Evolutionary conservation across 1,140 invertebrate species (phyloP).

Genomic region (Propsilocerus akamusi): DNA sequence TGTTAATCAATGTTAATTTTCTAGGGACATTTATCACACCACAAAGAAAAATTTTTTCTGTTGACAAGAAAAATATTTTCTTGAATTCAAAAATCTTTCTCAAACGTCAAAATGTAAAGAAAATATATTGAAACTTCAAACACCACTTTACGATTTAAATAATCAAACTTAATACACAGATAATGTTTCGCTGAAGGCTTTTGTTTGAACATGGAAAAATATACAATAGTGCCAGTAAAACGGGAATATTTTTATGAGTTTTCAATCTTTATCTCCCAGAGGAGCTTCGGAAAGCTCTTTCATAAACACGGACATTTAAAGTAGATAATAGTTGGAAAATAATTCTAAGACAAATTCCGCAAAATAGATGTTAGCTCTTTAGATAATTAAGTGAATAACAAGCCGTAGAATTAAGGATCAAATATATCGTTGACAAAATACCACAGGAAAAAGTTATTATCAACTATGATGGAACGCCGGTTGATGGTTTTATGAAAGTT

Average conservation of each 20-base stretch:
- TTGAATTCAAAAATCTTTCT: neutral
- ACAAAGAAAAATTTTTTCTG: neutral
- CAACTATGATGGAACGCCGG: neutral
- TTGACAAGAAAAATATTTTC: neutral
- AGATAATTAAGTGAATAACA: no score
- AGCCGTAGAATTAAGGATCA: no score
- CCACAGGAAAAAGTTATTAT: no score
- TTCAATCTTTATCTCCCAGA: constrained; percentile 11
- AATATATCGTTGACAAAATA: no score
- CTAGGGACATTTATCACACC: neutral
- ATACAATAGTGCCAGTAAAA: no score
- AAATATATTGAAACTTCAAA: neutral
- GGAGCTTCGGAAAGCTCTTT: constrained; percentile 15
- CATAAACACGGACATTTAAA: constrained; percentile 12
- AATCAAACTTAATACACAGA: no score
- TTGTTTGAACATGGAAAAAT: no score
- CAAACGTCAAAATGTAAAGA: neutral
- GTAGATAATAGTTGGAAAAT: constrained; percentile 10
- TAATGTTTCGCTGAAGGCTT: no score
- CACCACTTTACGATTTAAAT: no score
- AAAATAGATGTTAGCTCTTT: constrained; percentile 20
- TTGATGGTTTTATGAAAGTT: constrained; percentile 1
- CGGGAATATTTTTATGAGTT: constrained; percentile 3
- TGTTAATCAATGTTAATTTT: constrained; percentile 4
- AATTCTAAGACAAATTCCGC: constrained; percentile 9